Conservation (phyloP, 2,797 vertebrate species). For the Chelmon rostratus region DNA sequence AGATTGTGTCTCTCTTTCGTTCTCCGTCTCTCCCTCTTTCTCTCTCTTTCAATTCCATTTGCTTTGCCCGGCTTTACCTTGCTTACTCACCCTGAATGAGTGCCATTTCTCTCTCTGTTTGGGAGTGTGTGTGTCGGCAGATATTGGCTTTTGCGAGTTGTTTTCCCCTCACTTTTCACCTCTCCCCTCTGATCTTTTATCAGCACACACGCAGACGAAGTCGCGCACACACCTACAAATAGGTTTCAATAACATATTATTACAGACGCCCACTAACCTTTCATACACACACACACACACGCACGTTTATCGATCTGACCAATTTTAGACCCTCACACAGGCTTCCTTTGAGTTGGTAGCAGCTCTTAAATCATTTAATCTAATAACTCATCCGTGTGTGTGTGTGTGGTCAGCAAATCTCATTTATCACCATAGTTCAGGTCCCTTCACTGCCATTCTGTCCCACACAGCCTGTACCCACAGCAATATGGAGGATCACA, state of each 20-base stretch:
- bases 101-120: slow-evolving; percentile 22
- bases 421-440: slow-evolving; percentile 70
- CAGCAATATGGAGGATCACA: slow-evolving; percentile 63
- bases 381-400: slow-evolving; percentile 65
- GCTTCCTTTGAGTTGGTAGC: slow-evolving; percentile 64
- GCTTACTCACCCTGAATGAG: slow-evolving; percentile 43
- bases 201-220: slow-evolving; percentile 38
- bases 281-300: slow-evolving; percentile 40
- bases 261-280: slow-evolving; percentile 70
- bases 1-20: slow-evolving; percentile 49
- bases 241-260: slow-evolving; percentile 76
- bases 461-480: slow-evolving; percentile 29
- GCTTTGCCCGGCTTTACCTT: slow-evolving; percentile 42
- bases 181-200: slow-evolving; percentile 69
- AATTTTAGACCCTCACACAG: slow-evolving; percentile 43
- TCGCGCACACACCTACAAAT: slow-evolving; percentile 21
- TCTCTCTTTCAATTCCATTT: slow-evolving; percentile 39
- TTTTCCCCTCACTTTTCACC: slow-evolving; percentile 67
- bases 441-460: slow-evolving; percentile 59
- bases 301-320: slow-evolving; percentile 52
- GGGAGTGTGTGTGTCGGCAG: background rate
- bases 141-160: slow-evolving; percentile 69
- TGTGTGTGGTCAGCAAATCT: slow-evolving; percentile 74
- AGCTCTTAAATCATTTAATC: slow-evolving; percentile 67
- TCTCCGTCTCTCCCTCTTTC: background rate